Percentiles rank a stretch among this genome's conserved stretches.
These are phyloP conservation scores for Chymomyza fuscimana DNA, from an alignment of 2,888 invertebrate species.

Conservation along the genomic window DNA sequence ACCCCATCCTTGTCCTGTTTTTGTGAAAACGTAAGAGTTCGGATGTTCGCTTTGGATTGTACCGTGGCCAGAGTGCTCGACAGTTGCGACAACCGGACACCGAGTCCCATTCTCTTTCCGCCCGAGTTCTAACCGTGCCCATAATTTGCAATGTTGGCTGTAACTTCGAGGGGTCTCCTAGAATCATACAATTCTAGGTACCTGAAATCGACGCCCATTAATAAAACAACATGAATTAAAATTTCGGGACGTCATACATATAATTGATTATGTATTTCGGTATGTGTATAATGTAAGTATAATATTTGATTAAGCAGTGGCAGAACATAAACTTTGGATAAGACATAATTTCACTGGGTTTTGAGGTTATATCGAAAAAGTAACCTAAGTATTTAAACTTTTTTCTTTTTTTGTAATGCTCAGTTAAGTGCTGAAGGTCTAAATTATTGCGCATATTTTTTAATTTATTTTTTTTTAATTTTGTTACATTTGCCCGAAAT, in stretches of 20 bases:
- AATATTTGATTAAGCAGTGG: background rate
- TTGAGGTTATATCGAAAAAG: background rate
- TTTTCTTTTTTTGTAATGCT: background rate
- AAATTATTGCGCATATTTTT: background rate
- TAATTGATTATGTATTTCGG: slow-evolving; percentile 5
- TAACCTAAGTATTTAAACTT: background rate
- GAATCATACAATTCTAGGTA: too few relatives aligned
- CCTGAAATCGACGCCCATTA: background rate
- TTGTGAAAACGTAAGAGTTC: too few relatives aligned
- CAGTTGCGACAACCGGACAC: too few relatives aligned
- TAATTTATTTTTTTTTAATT: slow-evolving; percentile 3
- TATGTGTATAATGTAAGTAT: slow-evolving; percentile 2
- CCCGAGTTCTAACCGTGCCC: too few relatives aligned
- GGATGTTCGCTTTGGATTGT: too few relatives aligned
- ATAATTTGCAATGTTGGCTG: too few relatives aligned
- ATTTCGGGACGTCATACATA: slow-evolving; percentile 9
- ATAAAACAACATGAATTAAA: slow-evolving; percentile 2
- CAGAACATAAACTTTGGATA: background rate
- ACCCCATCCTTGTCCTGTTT: too few relatives aligned
- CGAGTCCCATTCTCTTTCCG: too few relatives aligned
- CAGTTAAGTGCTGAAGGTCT: background rate
- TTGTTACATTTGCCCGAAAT: slow-evolving; percentile 50
- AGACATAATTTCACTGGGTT: background rate
- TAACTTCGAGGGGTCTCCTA: too few relatives aligned
- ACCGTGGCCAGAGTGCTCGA: too few relatives aligned